Evolutionary conservation across 2,113 vertebrate species (phyloP).

Genomic region (Halcyon malimbica): DNA sequence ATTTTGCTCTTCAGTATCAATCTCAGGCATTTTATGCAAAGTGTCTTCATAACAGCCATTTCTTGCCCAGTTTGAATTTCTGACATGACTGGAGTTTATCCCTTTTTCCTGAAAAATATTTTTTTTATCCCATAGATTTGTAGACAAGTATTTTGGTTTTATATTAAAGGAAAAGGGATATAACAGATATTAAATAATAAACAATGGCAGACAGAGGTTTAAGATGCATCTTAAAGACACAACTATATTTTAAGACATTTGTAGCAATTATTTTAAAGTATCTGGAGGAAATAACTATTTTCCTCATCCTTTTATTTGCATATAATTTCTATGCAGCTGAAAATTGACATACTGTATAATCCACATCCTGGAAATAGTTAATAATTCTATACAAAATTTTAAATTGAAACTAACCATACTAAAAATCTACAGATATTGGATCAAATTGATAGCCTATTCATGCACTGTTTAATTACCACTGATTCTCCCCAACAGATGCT

Average conservation of each 20-base stretch:
- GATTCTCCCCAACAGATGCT: not conserved
- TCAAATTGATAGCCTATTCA: not conserved
- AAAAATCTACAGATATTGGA: not conserved
- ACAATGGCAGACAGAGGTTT: not conserved
- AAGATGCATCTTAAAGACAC: not conserved
- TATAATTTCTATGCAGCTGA: not conserved
- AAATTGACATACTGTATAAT: not conserved
- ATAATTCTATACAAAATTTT: not conserved
- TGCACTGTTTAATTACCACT: not conserved
- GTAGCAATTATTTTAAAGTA: not conserved
- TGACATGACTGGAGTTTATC: slow-evolving; percentile 69
- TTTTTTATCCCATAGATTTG: not conserved
- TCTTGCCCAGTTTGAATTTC: slow-evolving; percentile 81
- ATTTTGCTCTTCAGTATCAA: slow-evolving; percentile 85
- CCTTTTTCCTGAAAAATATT: slow-evolving; percentile 78
- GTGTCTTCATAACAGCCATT: slow-evolving; percentile 79
- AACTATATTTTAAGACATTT: not conserved
- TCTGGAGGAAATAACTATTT: not conserved
- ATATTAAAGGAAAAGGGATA: not conserved
- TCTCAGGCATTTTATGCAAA: slow-evolving; percentile 78
- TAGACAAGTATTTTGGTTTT: not conserved
- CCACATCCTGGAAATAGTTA: not conserved
- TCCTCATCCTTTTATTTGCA: not conserved
- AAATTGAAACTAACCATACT: not conserved
- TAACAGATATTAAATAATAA: not conserved